These are phyloP conservation scores for Riptortus pedestris DNA, from an alignment of 1,140 invertebrate genomes.

Conservation along the genomic window DNA sequence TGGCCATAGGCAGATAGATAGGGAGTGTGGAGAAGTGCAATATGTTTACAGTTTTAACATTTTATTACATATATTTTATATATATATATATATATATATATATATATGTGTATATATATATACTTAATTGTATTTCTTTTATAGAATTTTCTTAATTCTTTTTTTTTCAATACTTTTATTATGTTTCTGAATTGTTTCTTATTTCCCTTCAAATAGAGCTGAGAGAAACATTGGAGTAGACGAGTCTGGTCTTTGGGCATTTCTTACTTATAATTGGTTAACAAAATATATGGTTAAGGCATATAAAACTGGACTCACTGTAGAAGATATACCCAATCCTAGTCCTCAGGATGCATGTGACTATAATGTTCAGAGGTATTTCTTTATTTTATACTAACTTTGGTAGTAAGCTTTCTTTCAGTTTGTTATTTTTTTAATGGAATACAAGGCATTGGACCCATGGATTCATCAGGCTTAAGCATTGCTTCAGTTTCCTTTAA, in stretches of 20 bases:
- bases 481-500: neutral
- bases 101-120: too few species aligned
- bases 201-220: too few species aligned
- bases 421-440: constrained; percentile 1
- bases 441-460: neutral
- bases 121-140: neutral
- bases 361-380: constrained; percentile 40
- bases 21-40: too few species aligned
- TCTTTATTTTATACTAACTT: constrained; percentile 12
- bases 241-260: constrained; percentile 43
- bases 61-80: neutral
- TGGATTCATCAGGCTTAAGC: neutral
- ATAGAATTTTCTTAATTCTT: neutral
- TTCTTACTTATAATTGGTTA: constrained; percentile 49
- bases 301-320: constrained; percentile 40
- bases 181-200: too few species aligned
- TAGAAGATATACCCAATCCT: constrained; percentile 41
- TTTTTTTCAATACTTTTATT: constrained; percentile 23
- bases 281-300: constrained; percentile 45
- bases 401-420: constrained; percentile 6
- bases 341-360: constrained; percentile 44
- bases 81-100: neutral
- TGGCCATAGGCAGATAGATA: too few species aligned
- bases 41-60: neutral
- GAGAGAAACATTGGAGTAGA: constrained; percentile 39